Conservation (phyloP, 2,113 vertebrate species). For the Cygnus atratus region DNA sequence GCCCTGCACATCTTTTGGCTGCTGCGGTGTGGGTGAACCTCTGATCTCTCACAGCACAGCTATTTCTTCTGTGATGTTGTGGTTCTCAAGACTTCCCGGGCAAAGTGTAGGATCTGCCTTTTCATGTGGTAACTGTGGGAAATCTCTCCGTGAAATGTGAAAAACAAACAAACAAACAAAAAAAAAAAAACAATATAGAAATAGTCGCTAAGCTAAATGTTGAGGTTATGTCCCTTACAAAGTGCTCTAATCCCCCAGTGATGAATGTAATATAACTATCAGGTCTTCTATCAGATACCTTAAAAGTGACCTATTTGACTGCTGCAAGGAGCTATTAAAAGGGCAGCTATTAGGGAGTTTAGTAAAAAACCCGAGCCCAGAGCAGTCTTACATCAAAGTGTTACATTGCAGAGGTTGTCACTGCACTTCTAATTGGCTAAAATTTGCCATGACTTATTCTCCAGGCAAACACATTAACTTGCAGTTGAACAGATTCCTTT, state of each 20-base stretch:
- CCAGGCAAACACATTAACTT: neutral
- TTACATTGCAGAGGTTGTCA: neutral
- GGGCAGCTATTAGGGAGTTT: neutral
- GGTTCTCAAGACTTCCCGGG: neutral
- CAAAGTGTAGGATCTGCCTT: neutral
- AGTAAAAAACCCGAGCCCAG: neutral
- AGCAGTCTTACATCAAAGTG: neutral
- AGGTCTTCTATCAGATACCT: neutral
- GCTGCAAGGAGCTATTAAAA: neutral
- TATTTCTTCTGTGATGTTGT: neutral
- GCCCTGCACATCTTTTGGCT: neutral
- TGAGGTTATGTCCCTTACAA: neutral
- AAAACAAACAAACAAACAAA: neutral
- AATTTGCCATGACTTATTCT: neutral
- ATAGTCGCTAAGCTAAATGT: neutral
- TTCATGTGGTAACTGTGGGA: fast-evolving
- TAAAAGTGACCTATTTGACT: neutral
- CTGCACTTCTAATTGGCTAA: neutral
- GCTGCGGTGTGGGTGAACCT: neutral
- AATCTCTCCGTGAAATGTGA: neutral
- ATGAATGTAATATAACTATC: neutral
- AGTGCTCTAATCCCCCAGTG: neutral
- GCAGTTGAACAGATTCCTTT: neutral
- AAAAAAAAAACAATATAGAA: neutral
- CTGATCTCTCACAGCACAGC: neutral